Conservation (phyloP, 2,113 vertebrate species). For the Sinocyclocheilus maitianheensis region DNA sequence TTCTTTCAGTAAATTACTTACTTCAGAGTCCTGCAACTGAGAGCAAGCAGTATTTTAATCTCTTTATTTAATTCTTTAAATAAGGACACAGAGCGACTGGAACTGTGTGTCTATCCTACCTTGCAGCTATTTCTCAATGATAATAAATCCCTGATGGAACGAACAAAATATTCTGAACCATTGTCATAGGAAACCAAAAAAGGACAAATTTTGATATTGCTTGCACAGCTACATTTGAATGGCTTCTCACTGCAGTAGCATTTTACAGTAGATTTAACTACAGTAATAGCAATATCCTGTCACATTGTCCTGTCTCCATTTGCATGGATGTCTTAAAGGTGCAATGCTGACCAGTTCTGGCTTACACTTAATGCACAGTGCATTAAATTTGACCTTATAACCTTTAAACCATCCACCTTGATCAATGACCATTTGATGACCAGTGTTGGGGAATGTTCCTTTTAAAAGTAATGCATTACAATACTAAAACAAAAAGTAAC, state of each 20-base stretch:
- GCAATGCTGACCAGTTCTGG: neutral
- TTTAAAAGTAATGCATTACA: no score
- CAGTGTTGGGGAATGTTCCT: no score
- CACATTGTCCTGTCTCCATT: neutral
- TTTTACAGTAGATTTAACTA: neutral
- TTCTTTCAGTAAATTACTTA: neutral
- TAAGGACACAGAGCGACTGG: neutral
- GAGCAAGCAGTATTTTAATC: neutral
- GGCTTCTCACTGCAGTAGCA: neutral
- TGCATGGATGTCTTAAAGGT: neutral
- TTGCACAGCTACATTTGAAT: neutral
- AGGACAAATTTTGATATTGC: conserved; percentile 7
- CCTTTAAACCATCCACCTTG: neutral
- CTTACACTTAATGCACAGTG: neutral
- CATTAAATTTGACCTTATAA: neutral
- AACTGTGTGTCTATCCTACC: neutral
- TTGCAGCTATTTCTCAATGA: conserved; percentile 1
- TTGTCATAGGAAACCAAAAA: neutral
- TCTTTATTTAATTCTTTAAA: conserved; percentile 3
- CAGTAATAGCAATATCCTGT: neutral
- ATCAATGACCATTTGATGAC: neutral
- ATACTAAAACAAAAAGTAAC: no score
- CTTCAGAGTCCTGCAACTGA: neutral
- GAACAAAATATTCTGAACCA: conserved; percentile 1
- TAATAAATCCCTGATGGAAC: conserved; percentile 21